Evolutionary conservation across 2,888 invertebrate genomes (phyloP), one percentile per base, ranked within the genome.

Genomic region (Ornithoptera priamus): DNA sequence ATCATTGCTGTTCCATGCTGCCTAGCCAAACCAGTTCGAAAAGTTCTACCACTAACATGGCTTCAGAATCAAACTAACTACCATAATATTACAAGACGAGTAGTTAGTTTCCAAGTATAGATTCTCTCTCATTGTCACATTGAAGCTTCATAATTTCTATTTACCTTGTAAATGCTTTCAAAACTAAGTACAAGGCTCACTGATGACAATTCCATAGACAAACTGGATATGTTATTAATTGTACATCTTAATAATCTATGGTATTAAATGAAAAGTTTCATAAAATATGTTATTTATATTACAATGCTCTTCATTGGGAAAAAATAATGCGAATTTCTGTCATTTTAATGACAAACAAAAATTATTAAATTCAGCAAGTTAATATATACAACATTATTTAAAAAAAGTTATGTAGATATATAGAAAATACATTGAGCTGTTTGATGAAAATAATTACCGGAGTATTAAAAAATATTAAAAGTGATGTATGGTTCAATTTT

Each of bases 191-290:
- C 10, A 42, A 39, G 36, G 46, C 50, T 46, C 12, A 17, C 18
- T 6, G 24, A 22, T n/a, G 7, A 53, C 18, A 53, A 53, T 53
- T 53, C n/a, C n/a, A 53, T 39, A n/a, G 42, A 58, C 24, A 50
- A 63, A 12, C 17, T 50, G 22, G 67, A 67, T 71, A 67, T 67
- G 58, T 62, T 67, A 64, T 30, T 30, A 60, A 36, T 58, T 58
- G 57, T 58, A 58, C 57, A 24, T 15, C 2, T 12, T 20, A 20
- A 15, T 22, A 58, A 22, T 22, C 8, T 58, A 20, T 20, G 20
- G 56, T 56, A 56, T n/a, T n/a, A 58, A 58, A 12, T 24, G 22
- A 15, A 22, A 58, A 58, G 18, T 60, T 36, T 17, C 36, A 18
- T 18, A 36, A 60, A 60, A 59, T 59, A 60, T 30, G 36, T 36